phyloP scores from a whole-genome alignment of 2,113 vertebrate genomes.

The Peromyscus californicus region DNA sequence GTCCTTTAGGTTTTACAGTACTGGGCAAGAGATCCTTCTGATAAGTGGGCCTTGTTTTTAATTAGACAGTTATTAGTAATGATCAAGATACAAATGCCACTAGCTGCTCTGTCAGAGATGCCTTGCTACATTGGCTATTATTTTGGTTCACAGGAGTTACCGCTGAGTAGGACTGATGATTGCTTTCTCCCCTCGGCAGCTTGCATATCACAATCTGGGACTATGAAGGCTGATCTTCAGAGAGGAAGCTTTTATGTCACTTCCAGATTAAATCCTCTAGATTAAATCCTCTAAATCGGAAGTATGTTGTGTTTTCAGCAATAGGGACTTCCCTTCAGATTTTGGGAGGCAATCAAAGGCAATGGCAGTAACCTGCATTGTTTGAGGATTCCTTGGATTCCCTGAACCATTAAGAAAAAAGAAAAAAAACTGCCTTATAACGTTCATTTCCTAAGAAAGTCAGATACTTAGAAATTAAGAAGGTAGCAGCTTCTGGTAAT shows the following conservation, averaged over 20 bases:
- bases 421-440: neutral
- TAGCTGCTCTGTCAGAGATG: neutral
- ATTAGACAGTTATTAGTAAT: neutral
- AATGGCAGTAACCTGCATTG: neutral
- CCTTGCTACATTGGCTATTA: neutral
- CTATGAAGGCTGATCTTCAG: neutral
- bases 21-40: neutral
- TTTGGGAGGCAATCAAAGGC: neutral
- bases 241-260: neutral
- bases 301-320: neutral
- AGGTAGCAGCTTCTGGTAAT: neutral
- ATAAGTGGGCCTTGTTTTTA: neutral
- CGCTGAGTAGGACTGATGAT: too few relatives aligned
- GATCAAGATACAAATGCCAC: neutral
- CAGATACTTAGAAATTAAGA: neutral
- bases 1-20: neutral
- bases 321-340: neutral
- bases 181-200: too few relatives aligned
- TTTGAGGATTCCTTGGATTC: neutral
- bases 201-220: neutral
- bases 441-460: neutral
- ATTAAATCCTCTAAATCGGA: neutral
- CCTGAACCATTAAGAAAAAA: neutral
- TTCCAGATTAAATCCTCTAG: neutral
- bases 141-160: neutral